A percentile compares a stretch with the other conserved stretches of the same genome.
phyloP scores from a whole-genome alignment of 2,113 vertebrate genomes.

The Cephalophus harveyi region DNA sequence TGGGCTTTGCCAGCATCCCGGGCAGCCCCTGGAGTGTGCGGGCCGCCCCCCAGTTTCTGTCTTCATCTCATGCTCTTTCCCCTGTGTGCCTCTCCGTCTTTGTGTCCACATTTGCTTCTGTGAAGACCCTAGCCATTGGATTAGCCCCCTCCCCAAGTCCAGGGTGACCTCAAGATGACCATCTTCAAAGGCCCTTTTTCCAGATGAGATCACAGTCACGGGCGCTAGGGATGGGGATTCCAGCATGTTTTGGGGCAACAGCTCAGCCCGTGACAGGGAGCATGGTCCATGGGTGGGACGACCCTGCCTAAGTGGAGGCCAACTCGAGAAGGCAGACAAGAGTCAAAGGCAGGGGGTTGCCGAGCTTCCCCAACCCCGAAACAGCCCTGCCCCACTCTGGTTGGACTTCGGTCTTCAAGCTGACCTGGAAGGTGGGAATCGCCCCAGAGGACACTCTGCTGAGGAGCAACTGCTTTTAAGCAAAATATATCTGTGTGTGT shows the following conservation, averaged over 20 bases:
- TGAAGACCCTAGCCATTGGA: not conserved
- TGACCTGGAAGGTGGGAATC: not conserved
- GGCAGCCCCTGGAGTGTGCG: rapidly evolving
- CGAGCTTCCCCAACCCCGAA: not conserved
- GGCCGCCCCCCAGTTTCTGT: rapidly evolving
- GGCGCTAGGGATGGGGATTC: not conserved
- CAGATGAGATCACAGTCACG: not conserved
- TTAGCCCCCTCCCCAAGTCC: not conserved
- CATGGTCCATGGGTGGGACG: rapidly evolving
- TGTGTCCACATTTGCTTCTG: not conserved
- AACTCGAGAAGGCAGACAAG: not conserved
- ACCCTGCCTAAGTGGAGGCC: not conserved
- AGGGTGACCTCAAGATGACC: not conserved
- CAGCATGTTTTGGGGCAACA: not conserved
- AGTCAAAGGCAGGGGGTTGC: too few species aligned
- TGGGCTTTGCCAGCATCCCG: not conserved
- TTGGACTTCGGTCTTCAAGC: not conserved
- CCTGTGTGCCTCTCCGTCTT: not conserved
- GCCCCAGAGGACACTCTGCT: not conserved
- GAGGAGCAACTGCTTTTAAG: not conserved
- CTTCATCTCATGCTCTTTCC: rapidly evolving
- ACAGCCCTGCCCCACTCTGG: not conserved
- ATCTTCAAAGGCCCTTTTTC: not conserved
- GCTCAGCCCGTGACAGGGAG: rapidly evolving
- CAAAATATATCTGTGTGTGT: not conserved